phyloP scores from a whole-genome alignment of 2,888 invertebrate genomes.

The Camptogramma bilineatum region DNA sequence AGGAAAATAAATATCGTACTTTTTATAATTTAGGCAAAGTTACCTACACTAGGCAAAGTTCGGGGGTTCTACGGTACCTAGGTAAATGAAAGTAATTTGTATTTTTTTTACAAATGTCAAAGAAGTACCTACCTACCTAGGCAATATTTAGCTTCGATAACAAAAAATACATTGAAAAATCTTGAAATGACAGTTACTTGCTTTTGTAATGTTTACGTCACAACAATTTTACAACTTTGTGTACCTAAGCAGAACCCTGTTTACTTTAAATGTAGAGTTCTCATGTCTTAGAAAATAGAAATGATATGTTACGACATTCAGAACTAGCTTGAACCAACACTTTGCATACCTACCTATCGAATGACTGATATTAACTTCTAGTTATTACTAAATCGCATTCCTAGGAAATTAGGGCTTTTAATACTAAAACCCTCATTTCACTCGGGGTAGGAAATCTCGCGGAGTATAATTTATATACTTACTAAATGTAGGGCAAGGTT shows the following conservation, averaged over 20 bases:
- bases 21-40: too few relatives aligned
- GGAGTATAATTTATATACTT: slow-evolving; percentile 2
- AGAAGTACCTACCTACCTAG: too few relatives aligned
- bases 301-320: slow-evolving; percentile 27
- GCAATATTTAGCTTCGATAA: too few relatives aligned
- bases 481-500: slow-evolving; percentile 3
- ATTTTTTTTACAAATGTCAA: too few relatives aligned
- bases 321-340: slow-evolving; percentile 10
- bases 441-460: slow-evolving; percentile 4
- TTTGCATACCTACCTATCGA: slow-evolving; percentile 34
- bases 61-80: too few relatives aligned
- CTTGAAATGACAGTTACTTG: too few relatives aligned
- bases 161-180: too few relatives aligned
- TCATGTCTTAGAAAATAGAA: slow-evolving; percentile 8
- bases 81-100: too few relatives aligned
- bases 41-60: too few relatives aligned
- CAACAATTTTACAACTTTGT: neutral
- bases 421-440: slow-evolving; percentile 6
- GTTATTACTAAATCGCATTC: slow-evolving; percentile 22
- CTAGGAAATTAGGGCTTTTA: slow-evolving; percentile 18
- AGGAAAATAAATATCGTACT: too few relatives aligned
- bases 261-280: slow-evolving; percentile 3
- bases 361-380: slow-evolving; percentile 31
- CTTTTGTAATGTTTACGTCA: neutral
- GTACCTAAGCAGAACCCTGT: neutral